phyloP scores from a whole-genome alignment of 1,140 invertebrate genomes.

The Platorchestia sp. region DNA sequence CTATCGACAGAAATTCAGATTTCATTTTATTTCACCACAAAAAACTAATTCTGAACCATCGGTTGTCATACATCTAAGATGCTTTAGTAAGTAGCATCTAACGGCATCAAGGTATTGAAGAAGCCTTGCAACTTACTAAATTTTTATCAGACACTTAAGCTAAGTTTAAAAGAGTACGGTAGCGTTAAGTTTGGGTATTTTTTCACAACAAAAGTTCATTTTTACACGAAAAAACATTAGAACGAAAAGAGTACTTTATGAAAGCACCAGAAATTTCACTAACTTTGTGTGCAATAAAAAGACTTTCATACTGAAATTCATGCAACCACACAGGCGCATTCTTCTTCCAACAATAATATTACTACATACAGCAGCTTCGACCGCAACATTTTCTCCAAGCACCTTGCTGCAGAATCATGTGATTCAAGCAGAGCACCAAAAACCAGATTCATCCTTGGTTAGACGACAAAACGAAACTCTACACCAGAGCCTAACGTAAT shows the following conservation, averaged over 20 bases:
- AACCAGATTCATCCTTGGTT: background rate
- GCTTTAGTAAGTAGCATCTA: background rate
- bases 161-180: background rate
- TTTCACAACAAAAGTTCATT: background rate
- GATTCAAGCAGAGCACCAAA: background rate
- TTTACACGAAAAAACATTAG: background rate
- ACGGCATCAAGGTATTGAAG: background rate
- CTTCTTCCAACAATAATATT: background rate
- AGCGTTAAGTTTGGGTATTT: background rate
- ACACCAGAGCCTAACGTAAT: background rate
- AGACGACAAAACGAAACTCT: background rate
- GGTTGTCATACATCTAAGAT: background rate
- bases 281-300: too few species aligned
- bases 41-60: background rate
- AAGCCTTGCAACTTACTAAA: background rate
- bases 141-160: background rate
- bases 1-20: too few species aligned
- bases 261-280: background rate
- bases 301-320: too few species aligned
- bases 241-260: background rate
- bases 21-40: too few species aligned
- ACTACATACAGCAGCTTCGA: background rate
- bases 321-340: background rate
- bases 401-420: background rate
- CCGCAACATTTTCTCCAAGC: background rate